Evolutionary conservation across 2,797 vertebrate genomes (phyloP).

Genomic region (Enteromius argenteus): DNA sequence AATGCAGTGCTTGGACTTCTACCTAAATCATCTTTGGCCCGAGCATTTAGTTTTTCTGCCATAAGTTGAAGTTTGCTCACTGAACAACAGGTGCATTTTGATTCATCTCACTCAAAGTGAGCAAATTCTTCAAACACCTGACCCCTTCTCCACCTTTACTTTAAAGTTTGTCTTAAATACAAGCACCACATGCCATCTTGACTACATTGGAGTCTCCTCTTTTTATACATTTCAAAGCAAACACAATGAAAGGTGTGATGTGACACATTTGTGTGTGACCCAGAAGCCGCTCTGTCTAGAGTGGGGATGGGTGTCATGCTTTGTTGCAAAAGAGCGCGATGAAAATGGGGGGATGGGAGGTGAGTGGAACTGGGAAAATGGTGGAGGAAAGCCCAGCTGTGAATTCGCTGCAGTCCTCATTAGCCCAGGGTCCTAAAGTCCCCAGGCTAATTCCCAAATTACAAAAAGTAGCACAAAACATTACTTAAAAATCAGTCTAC

Average conservation of each 20-base stretch:
- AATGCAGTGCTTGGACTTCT: neutral
- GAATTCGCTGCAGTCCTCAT: conserved; percentile 33
- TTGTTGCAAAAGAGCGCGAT: neutral
- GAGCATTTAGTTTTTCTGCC: neutral
- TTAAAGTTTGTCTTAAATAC: neutral
- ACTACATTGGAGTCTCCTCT: neutral
- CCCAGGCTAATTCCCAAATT: neutral
- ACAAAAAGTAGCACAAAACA: neutral
- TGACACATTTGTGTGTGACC: conserved; percentile 15
- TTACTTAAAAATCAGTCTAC: neutral
- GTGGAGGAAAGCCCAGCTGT: conserved; percentile 36
- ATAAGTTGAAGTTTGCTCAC: neutral
- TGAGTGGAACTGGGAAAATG: conserved; percentile 25
- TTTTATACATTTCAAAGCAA: conserved; percentile 18
- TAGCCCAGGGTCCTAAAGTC: conserved; percentile 55
- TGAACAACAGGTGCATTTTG: neutral
- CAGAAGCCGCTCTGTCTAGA: conserved; percentile 27
- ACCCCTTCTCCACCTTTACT: neutral
- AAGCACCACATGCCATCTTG: neutral
- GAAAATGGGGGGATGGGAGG: conserved; percentile 50
- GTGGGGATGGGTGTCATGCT: conserved; percentile 33
- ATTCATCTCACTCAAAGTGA: neutral
- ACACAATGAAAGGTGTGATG: conserved; percentile 14
- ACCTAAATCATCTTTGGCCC: neutral
- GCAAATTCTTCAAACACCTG: neutral